These are phyloP conservation scores for Lordiphosa mommai DNA, from an alignment of 1,140 invertebrate genomes.

Conservation along the genomic window DNA sequence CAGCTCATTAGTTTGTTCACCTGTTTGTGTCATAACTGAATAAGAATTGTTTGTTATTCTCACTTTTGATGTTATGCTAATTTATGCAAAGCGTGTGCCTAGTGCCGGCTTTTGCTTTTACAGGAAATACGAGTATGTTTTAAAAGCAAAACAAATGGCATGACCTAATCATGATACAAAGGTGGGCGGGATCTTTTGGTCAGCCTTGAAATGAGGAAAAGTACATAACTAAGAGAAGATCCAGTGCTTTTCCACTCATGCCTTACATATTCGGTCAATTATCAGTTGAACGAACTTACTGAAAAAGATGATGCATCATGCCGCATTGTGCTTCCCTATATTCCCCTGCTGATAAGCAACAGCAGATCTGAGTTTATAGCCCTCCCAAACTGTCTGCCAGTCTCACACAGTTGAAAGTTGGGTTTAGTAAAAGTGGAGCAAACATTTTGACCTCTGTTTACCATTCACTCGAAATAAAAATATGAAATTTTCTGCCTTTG, in stretches of 20 bases:
- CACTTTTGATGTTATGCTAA: constrained; percentile 56
- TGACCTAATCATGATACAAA: constrained; percentile 51
- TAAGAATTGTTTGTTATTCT: constrained; percentile 43
- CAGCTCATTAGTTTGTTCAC: constrained; percentile 66
- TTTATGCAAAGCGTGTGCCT: constrained; percentile 69
- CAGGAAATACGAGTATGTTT: constrained; percentile 36
- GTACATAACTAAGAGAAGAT: neutral
- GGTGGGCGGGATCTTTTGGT: constrained; percentile 10
- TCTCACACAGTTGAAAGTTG: neutral
- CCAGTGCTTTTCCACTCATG: neutral
- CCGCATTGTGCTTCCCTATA: neutral
- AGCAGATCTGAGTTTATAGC: no score
- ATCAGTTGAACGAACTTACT: constrained; percentile 4
- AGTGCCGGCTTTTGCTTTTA: constrained; percentile 42
- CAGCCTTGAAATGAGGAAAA: neutral
- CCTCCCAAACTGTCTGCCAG: neutral
- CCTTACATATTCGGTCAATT: no score
- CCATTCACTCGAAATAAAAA: constrained; percentile 44
- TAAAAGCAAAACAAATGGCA: constrained; percentile 26
- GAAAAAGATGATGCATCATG: neutral
- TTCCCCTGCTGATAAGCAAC: no score
- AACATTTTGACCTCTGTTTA: constrained; percentile 20
- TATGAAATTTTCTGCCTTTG: constrained; percentile 3
- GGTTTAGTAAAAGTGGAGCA: constrained; percentile 40
- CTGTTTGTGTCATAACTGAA: constrained; percentile 51